Conservation (phyloP, 2,113 vertebrate species). For the Periophthalmus modestus region DNA sequence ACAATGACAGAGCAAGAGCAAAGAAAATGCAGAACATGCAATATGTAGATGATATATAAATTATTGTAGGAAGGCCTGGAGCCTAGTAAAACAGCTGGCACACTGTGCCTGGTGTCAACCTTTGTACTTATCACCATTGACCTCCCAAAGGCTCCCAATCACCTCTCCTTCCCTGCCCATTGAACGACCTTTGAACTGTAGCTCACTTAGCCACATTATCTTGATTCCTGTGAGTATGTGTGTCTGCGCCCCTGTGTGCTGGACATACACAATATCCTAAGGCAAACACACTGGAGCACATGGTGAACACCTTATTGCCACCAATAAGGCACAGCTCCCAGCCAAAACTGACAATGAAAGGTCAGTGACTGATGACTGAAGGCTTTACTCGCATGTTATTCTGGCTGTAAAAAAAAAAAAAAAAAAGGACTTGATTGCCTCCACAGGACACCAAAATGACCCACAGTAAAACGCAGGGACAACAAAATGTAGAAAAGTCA, state of each 20-base stretch:
- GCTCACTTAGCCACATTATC: slow-evolving; percentile 33
- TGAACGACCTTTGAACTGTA: slow-evolving; percentile 41
- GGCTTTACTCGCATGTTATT: slow-evolving; percentile 27
- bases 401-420: slow-evolving; percentile 50
- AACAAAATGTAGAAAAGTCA: slow-evolving; percentile 4
- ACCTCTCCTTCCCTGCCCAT: slow-evolving; percentile 21
- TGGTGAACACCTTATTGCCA: slow-evolving; percentile 40
- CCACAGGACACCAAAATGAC: not conserved
- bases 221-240: slow-evolving; percentile 23
- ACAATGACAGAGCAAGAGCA: not conserved
- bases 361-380: slow-evolving; percentile 41
- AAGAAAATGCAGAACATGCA: not conserved
- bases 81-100: slow-evolving; percentile 22
- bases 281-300: slow-evolving; percentile 48
- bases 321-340: slow-evolving; percentile 32
- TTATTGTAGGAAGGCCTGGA: not conserved
- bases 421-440: slow-evolving; percentile 23
- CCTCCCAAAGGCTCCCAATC: slow-evolving; percentile 33
- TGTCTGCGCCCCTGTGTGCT: slow-evolving; percentile 41
- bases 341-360: slow-evolving; percentile 44
- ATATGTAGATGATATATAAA: not conserved
- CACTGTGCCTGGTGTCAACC: slow-evolving; percentile 7
- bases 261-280: slow-evolving; percentile 61
- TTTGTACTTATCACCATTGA: slow-evolving; percentile 7
- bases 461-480: slow-evolving; percentile 23